phyloP scores from a whole-genome alignment of 2,113 vertebrate genomes.

The Baryphthengus martii region DNA sequence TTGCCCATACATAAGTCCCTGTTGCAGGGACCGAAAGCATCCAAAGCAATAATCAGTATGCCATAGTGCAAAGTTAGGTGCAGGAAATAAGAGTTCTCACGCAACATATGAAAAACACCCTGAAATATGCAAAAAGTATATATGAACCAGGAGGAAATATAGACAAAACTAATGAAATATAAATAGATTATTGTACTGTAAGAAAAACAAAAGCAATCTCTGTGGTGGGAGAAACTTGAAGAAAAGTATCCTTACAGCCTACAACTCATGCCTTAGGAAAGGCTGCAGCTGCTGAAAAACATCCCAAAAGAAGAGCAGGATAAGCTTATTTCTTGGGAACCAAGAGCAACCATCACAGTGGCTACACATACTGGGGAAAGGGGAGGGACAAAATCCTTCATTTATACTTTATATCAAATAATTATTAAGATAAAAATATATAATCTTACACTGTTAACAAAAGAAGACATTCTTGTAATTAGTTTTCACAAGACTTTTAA shows the following conservation, averaged over 20 bases:
- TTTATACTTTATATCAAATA: background rate
- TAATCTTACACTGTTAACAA: background rate
- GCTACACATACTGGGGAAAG: background rate
- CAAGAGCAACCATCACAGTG: background rate
- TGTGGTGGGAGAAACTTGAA: background rate
- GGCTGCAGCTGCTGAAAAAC: background rate
- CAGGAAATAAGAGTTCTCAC: background rate
- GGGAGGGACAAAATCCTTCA: background rate
- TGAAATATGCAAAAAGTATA: constrained; percentile 5
- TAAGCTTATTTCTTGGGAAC: background rate
- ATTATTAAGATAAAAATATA: background rate
- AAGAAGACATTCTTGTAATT: background rate
- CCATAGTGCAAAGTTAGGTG: background rate
- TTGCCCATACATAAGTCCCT: background rate
- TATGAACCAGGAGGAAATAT: background rate
- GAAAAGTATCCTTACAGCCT: background rate
- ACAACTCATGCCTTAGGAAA: background rate
- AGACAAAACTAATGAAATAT: constrained; percentile 2
- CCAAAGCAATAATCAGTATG: background rate
- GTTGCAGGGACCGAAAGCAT: background rate
- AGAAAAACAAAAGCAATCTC: background rate
- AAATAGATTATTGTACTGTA: background rate
- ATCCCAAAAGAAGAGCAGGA: background rate
- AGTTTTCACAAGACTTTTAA: background rate
- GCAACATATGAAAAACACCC: background rate